phyloP scores from a whole-genome alignment of 2,888 invertebrate species.

The Acleris cristana region DNA sequence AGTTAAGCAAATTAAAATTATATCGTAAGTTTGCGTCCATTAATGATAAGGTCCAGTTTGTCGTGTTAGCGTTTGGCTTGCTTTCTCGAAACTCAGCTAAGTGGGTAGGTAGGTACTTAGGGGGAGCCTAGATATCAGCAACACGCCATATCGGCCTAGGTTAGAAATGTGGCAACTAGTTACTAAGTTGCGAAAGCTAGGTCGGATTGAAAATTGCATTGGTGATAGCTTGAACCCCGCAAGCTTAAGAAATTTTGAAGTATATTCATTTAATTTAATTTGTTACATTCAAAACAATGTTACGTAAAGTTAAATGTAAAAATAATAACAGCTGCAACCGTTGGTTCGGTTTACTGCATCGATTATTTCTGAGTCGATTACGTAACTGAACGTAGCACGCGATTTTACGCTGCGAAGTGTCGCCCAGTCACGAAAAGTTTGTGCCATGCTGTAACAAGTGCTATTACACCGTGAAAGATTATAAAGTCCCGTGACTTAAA shows the following conservation, averaged over 20 bases:
- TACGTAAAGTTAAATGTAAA: slow-evolving; percentile 22
- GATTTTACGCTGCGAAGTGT: slow-evolving; percentile 20
- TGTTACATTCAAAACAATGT: slow-evolving; percentile 4
- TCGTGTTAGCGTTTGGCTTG: slow-evolving; percentile 10
- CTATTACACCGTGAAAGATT: slow-evolving; percentile 20
- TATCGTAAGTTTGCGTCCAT: not conserved
- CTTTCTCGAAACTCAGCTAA: slow-evolving; percentile 8
- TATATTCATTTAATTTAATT: not conserved
- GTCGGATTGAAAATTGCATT: slow-evolving; percentile 1
- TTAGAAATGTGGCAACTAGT: slow-evolving; percentile 40
- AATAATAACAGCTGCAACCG: slow-evolving; percentile 9
- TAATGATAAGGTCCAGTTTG: too few relatives aligned
- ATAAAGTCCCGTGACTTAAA: not conserved
- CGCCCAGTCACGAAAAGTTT: slow-evolving; percentile 10
- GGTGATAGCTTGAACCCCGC: not conserved
- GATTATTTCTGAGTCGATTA: slow-evolving; percentile 26
- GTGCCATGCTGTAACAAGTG: slow-evolving; percentile 8
- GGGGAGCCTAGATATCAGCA: slow-evolving; percentile 46
- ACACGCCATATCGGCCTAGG: slow-evolving; percentile 40
- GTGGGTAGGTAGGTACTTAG: not conserved
- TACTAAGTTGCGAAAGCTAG: slow-evolving; percentile 23
- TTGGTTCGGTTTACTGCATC: slow-evolving; percentile 30
- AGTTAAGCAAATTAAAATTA: too few relatives aligned
- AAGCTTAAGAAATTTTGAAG: not conserved
- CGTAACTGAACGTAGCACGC: slow-evolving; percentile 21